A percentile compares a stretch with the other conserved stretches of the same genome.
Conservation (phyloP, 2,797 vertebrate species). For the Cyclura pinguis region DNA sequence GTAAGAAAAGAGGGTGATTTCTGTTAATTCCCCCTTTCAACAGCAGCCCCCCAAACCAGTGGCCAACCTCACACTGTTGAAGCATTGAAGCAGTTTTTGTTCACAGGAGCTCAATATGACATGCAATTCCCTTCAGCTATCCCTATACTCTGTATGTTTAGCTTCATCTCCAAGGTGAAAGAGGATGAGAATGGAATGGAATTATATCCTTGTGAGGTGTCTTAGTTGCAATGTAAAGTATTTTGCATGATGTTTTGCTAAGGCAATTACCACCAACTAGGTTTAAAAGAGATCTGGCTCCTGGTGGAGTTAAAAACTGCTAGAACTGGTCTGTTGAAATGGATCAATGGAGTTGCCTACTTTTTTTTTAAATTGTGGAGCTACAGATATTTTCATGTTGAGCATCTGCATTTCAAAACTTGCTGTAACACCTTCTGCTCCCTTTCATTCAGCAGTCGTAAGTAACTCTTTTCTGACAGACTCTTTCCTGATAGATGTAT, state of each 20-base stretch:
- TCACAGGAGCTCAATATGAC: too few relatives aligned
- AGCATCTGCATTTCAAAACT: not conserved
- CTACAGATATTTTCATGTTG: too few relatives aligned
- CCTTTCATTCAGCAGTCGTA: not conserved
- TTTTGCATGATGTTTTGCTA: not conserved
- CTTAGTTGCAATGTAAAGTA: not conserved
- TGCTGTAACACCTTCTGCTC: not conserved
- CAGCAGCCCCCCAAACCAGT: not conserved
- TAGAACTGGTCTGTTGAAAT: not conserved
- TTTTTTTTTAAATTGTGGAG: too few relatives aligned
- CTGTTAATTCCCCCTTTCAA: not conserved
- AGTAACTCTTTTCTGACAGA: not conserved
- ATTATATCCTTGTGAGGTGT: not conserved
- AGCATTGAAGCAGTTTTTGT: too few relatives aligned
- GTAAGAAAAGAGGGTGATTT: not conserved
- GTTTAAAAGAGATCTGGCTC: not conserved
- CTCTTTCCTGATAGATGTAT: too few relatives aligned
- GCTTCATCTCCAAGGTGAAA: too few relatives aligned
- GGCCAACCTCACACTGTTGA: not conserved
- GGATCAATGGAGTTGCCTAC: too few relatives aligned
- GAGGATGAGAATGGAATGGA: too few relatives aligned
- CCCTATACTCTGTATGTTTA: too few relatives aligned
- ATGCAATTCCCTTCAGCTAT: too few relatives aligned
- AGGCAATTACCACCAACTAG: not conserved
- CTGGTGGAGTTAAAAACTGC: not conserved